Evolutionary conservation across 1,140 invertebrate species (phyloP).

Genomic region (Phthorimaea operculella): DNA sequence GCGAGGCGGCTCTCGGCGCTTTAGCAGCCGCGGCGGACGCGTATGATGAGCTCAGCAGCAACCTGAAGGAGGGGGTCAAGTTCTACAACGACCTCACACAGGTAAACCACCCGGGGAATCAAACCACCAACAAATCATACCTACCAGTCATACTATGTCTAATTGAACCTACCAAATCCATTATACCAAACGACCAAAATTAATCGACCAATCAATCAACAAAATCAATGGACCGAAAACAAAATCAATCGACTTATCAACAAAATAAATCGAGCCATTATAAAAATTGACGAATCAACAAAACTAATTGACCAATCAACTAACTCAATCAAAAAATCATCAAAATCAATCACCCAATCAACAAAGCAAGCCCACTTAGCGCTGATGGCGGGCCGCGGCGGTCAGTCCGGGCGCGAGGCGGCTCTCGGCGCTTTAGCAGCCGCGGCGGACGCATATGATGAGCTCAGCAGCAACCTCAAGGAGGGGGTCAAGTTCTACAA

Average conservation of each 20-base stretch:
- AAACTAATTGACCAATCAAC: too few species aligned
- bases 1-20: slow-evolving; percentile 86
- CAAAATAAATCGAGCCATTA: too few species aligned
- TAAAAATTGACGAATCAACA: too few species aligned
- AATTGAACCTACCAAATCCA: too few species aligned
- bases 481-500: slow-evolving; percentile 99
- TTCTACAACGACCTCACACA: slow-evolving; percentile 99
- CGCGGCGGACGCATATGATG: slow-evolving; percentile 92
- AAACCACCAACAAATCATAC: too few species aligned
- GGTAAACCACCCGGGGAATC: too few species aligned
- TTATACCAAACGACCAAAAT: too few species aligned
- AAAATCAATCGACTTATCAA: too few species aligned
- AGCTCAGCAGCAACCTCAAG: slow-evolving; percentile 88
- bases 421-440: slow-evolving; percentile 88
- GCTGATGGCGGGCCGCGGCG: slow-evolving; percentile 79
- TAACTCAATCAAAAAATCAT: too few species aligned
- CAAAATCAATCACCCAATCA: too few species aligned
- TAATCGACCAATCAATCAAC: too few species aligned
- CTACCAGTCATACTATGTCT: not conserved
- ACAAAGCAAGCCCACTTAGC: slow-evolving; percentile 70
- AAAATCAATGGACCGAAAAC: too few species aligned
- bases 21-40: slow-evolving; percentile 91
- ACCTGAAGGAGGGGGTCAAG: slow-evolving; percentile 95
- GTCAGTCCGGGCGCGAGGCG: slow-evolving; percentile 75
- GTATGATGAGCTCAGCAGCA: slow-evolving; percentile 89